Percentiles rank a stretch among this genome's conserved stretches.
Conservation (phyloP, 2,113 vertebrate genomes). For the Pelecanoides urinatrix region DNA sequence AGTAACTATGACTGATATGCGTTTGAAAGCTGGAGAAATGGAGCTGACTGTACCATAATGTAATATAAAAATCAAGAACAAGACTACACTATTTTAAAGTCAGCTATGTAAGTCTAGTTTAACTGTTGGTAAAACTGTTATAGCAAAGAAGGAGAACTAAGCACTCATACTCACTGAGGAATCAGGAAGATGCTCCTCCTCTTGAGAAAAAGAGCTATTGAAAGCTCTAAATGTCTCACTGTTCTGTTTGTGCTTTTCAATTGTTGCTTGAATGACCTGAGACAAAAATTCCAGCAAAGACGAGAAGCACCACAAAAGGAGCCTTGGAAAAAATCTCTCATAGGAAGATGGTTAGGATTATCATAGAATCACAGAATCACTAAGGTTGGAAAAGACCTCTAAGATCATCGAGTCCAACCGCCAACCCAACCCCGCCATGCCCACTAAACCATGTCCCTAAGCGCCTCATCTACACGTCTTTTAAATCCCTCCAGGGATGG, state of each 20-base stretch:
- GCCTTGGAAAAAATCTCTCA: neutral
- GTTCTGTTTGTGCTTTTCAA: conserved; percentile 94
- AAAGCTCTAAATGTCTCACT: conserved; percentile 95
- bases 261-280: conserved; percentile 89
- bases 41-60: neutral
- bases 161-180: conserved; percentile 76
- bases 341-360: neutral
- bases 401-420: too few species aligned
- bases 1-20: neutral
- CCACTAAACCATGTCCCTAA: too few species aligned
- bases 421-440: too few species aligned
- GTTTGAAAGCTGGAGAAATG: neutral
- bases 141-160: neutral
- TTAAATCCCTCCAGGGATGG: too few species aligned
- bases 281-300: neutral
- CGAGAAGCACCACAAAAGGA: neutral
- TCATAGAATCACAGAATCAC: too few species aligned
- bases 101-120: neutral
- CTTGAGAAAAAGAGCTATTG: conserved; percentile 84
- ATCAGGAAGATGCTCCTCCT: conserved; percentile 86
- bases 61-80: neutral
- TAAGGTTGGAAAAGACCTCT: too few species aligned
- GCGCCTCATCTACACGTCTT: too few species aligned
- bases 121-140: neutral
- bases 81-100: neutral